Evolutionary conservation across 92 coral and sea anemone species (phyloP).

Genomic region (Palythoa grandis): DNA sequence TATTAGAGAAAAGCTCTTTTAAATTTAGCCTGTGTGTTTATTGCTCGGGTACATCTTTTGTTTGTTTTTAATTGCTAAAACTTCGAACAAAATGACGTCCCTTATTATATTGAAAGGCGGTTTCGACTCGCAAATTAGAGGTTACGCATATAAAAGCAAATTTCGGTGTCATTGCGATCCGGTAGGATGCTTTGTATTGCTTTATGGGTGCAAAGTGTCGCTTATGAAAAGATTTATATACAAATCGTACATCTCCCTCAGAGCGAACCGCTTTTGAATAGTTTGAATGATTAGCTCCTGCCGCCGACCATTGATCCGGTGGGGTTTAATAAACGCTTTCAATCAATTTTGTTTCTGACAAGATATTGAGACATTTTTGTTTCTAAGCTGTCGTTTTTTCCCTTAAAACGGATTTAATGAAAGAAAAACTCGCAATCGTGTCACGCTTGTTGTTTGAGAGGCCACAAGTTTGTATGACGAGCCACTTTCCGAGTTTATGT

Average conservation of each 20-base stretch:
- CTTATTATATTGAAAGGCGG: slow-evolving; percentile 42
- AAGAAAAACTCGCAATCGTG: slow-evolving; percentile 33
- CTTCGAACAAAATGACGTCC: slow-evolving; percentile 39
- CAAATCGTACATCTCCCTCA: slow-evolving; percentile 26
- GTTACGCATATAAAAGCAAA: slow-evolving; percentile 46
- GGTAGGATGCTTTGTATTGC: slow-evolving; percentile 32
- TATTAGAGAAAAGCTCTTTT: slow-evolving; percentile 45
- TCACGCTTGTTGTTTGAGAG: slow-evolving; percentile 17
- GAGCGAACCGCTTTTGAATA: slow-evolving; percentile 42
- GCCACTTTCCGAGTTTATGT: slow-evolving; percentile 48
- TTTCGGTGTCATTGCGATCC: slow-evolving; percentile 42
- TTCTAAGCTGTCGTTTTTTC: slow-evolving; percentile 22
- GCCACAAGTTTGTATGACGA: slow-evolving; percentile 39
- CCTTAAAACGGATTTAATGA: slow-evolving; percentile 43
- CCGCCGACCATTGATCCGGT: slow-evolving; percentile 26
- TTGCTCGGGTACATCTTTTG: slow-evolving; percentile 36
- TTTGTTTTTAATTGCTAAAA: slow-evolving; percentile 45
- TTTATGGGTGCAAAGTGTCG: slow-evolving; percentile 33
- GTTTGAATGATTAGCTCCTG: slow-evolving; percentile 1
- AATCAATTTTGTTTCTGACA: slow-evolving; percentile 46
- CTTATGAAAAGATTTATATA: slow-evolving; percentile 28
- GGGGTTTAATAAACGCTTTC: slow-evolving; percentile 64
- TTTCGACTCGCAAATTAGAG: slow-evolving; percentile 34
- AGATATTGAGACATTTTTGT: slow-evolving; percentile 24
- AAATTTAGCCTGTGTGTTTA: slow-evolving; percentile 29